Evolutionary conservation across 1,140 invertebrate species (phyloP).

Genomic region (Ylistrum balloti): DNA sequence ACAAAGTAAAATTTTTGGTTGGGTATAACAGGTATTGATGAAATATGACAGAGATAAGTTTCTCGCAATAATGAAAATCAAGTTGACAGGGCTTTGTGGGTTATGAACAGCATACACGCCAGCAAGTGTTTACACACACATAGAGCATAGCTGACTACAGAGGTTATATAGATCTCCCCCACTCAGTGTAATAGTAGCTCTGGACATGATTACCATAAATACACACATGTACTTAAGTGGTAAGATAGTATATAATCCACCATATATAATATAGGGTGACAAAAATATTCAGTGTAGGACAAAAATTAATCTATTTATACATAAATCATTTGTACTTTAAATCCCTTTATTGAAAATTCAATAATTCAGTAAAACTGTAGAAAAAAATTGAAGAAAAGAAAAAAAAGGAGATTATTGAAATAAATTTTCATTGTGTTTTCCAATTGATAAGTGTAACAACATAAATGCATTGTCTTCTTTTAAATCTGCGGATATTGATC

Average conservation of each 20-base stretch:
- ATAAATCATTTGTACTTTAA: no score
- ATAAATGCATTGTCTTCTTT: no score
- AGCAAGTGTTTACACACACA: constrained; percentile 36
- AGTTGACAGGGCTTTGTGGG: neutral
- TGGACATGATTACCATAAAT: constrained; percentile 39
- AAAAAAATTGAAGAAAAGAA: no score
- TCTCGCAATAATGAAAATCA: neutral
- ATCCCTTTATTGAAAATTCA: neutral
- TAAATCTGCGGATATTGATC: neutral
- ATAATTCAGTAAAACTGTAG: no score
- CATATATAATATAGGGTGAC: neutral
- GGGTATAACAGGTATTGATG: neutral
- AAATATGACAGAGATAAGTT: neutral
- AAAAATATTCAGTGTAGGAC: neutral
- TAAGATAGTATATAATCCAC: neutral
- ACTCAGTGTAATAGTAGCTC: neutral
- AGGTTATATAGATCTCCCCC: neutral
- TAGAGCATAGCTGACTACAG: constrained; percentile 10
- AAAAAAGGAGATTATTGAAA: no score
- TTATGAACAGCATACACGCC: neutral
- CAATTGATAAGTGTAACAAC: no score
- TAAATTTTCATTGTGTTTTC: no score
- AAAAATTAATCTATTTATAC: neutral
- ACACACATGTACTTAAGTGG: constrained; percentile 25
- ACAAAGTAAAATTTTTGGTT: neutral